phyloP scores from a whole-genome alignment of 2,888 invertebrate species.

The Thalpophila matura region DNA sequence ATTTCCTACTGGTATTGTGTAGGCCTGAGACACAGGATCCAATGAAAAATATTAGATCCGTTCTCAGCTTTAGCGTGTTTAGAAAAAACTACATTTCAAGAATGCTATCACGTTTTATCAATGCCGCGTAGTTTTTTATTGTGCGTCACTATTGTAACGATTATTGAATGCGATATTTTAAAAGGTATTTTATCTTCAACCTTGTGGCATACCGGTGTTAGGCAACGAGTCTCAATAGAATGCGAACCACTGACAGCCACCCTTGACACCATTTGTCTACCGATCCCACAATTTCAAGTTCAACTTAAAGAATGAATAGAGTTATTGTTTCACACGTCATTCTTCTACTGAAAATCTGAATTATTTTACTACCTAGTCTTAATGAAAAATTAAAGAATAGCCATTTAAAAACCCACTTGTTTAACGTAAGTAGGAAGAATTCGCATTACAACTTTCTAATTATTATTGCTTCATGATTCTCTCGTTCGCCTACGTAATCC shows the following conservation, averaged over 20 bases:
- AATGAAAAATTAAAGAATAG: no score
- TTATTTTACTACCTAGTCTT: no score
- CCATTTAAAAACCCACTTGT: not conserved
- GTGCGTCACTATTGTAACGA: slow-evolving; percentile 5
- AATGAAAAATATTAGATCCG: not conserved
- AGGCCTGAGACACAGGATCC: not conserved
- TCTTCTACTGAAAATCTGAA: not conserved
- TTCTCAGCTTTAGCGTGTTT: not conserved
- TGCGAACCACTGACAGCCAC: slow-evolving; percentile 32
- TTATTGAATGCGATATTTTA: slow-evolving; percentile 37
- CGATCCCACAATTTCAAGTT: slow-evolving; percentile 14
- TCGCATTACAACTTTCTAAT: slow-evolving; percentile 36
- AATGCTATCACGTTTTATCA: not conserved
- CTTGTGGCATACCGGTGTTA: slow-evolving; percentile 49
- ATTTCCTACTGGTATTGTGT: not conserved
- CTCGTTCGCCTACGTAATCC: slow-evolving; percentile 14
- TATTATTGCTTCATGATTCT: no score
- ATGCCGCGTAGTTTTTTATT: slow-evolving; percentile 12
- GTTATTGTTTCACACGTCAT: not conserved
- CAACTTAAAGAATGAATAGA: slow-evolving; percentile 4
- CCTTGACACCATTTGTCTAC: slow-evolving; percentile 66
- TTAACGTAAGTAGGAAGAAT: not conserved
- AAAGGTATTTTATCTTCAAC: slow-evolving; percentile 47
- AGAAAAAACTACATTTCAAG: not conserved
- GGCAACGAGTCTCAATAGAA: slow-evolving; percentile 50